Evolutionary conservation across 2,797 vertebrate genomes (phyloP).

Genomic region (Coregonus suidteri): DNA sequence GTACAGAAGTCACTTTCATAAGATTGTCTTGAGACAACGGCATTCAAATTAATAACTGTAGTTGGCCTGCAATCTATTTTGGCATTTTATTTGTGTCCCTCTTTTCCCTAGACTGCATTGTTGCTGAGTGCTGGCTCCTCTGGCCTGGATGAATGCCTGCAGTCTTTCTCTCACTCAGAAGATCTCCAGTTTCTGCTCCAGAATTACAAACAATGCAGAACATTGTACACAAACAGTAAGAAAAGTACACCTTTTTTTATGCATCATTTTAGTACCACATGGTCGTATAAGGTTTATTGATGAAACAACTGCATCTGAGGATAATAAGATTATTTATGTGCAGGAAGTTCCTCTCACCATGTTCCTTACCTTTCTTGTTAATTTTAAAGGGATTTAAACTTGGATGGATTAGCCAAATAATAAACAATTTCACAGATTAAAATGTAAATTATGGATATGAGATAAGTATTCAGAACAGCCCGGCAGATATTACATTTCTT

Average conservation of each 20-base stretch:
- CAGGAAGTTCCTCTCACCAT: neutral
- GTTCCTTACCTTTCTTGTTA: neutral
- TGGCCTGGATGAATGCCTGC: constrained; percentile 75
- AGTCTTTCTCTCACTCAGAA: constrained; percentile 72
- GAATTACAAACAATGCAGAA: constrained; percentile 73
- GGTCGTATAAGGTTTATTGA: neutral
- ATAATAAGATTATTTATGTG: no score
- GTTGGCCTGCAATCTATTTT: neutral
- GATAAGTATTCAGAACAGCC: neutral
- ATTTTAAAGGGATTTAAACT: neutral
- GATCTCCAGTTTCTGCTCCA: constrained; percentile 77
- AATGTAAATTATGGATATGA: neutral
- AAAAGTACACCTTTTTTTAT: neutral
- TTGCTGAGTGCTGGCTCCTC: constrained; percentile 73
- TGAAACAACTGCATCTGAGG: no score
- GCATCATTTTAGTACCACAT: no score
- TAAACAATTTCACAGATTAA: neutral
- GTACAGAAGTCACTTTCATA: neutral
- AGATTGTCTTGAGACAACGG: neutral
- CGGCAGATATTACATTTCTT: neutral
- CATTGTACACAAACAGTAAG: constrained; percentile 61
- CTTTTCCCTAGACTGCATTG: constrained; percentile 62
- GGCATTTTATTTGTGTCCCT: rapidly evolving
- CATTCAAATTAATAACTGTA: neutral
- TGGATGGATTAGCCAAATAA: neutral